These are phyloP conservation scores for Caenorhabditis afra DNA, from an alignment of 2,888 invertebrate genomes.

Conservation along the genomic window DNA sequence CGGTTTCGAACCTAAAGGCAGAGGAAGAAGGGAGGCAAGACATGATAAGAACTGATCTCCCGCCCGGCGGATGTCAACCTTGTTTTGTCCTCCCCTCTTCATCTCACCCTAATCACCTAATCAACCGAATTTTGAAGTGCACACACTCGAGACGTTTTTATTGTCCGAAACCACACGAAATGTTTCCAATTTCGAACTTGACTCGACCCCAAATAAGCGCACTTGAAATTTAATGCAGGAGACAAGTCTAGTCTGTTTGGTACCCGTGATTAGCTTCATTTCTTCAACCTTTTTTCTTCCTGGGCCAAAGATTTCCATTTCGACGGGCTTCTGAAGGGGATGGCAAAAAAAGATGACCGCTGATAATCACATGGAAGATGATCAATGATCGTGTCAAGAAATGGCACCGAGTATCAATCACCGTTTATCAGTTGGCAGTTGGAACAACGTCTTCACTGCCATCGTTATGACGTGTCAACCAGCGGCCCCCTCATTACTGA, in stretches of 20 bases:
- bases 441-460: slow-evolving; percentile 1
- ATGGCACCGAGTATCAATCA: slow-evolving; percentile 47
- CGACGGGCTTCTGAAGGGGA: background rate
- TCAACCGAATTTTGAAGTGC: slow-evolving; percentile 43
- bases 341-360: background rate
- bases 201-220: slow-evolving; percentile 25
- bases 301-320: slow-evolving; percentile 24
- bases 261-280: slow-evolving; percentile 32
- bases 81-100: slow-evolving; percentile 8
- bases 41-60: slow-evolving; percentile 48
- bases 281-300: slow-evolving; percentile 15
- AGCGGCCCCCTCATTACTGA: background rate
- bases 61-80: slow-evolving; percentile 41
- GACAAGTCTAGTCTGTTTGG: slow-evolving; percentile 7
- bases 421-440: slow-evolving; percentile 33
- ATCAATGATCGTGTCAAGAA: slow-evolving; percentile 29
- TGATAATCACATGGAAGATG: slow-evolving; percentile 12
- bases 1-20: slow-evolving; percentile 26
- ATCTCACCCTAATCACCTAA: slow-evolving; percentile 27
- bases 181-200: slow-evolving; percentile 21
- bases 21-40: background rate
- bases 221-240: slow-evolving; percentile 10
- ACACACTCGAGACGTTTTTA: slow-evolving; percentile 26
- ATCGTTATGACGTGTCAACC: background rate
- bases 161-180: slow-evolving; percentile 23